Evolutionary conservation across 2,888 invertebrate species (phyloP), one percentile per base, ranked within the genome.

Genomic region (Stegana nigrithorax): DNA sequence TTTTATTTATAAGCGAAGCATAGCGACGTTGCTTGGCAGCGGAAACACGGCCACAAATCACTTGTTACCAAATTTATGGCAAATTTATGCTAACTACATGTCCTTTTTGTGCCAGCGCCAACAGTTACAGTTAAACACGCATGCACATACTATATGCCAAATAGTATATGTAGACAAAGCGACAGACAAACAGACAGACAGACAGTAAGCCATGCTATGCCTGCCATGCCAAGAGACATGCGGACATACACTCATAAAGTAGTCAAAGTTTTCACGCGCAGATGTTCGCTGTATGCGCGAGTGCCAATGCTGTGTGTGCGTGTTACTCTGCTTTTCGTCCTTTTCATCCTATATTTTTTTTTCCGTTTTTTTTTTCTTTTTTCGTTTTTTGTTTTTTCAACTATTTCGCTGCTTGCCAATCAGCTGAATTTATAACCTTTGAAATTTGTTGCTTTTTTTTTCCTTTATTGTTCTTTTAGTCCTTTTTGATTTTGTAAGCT

Each of bases 81-180:
- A 71, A 80, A 80, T 79, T 81, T 79, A 79, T 79, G 81, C 72
- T 77, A 80, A 80, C 78, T 76, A 80, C 75, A 64, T 76, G 73
- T 79, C 70, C 67, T 57, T 65, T 62, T 62, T 67, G 65, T 63
- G 65, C 57, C 64, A 61, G 21, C 58, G 58, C 59, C 67, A 59
- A 50, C 26, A 27, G 39, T 23, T 27, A 21, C 50, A 55, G 17
- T 25, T 42, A 29, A 25, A 45, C 61, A 50, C 44, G 10, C 26
- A 42, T n/a, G n/a, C 32, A 51, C 25, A 42, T 10, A 44, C 17
- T 39, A 36, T 36, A 36, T 36, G 10, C 36, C n/a, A 36, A n/a
- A 10, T 36, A 36, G 4, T n/a, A 10, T 36, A 36, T 26, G 29
- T 55, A 55, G 8, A 17, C 21, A 36, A 17, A 10, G 3, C 27